A percentile compares a stretch with the other conserved stretches of the same genome.
Evolutionary conservation across 1,140 invertebrate species (phyloP).

Genomic region (Drosophila eugracilis): DNA sequence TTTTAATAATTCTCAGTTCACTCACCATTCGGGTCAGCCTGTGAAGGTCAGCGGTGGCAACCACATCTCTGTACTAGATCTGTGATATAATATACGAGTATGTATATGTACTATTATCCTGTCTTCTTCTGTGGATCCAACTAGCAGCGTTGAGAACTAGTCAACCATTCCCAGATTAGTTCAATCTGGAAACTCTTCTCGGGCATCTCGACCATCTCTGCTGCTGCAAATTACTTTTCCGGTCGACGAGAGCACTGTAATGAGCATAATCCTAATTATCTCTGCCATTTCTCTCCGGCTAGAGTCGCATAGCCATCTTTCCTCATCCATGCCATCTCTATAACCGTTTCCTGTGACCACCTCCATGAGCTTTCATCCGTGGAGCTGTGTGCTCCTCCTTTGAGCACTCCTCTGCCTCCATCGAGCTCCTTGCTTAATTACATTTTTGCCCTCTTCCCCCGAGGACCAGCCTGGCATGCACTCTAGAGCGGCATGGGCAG

Average conservation of each 20-base stretch:
- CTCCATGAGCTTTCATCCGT: not conserved
- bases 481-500: not conserved
- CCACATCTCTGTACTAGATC: too few relatives aligned
- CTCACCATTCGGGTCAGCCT: not conserved
- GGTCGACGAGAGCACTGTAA: conserved; percentile 34
- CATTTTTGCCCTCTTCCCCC: conserved; percentile 27
- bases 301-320: not conserved
- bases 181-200: not conserved
- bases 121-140: too few relatives aligned
- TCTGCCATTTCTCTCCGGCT: conserved; percentile 30
- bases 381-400: conserved; percentile 2
- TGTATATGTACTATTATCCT: too few relatives aligned
- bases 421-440: conserved; percentile 44
- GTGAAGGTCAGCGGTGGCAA: conserved; percentile 3
- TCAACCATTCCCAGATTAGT: not conserved
- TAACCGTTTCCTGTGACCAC: not conserved
- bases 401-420: conserved; percentile 2
- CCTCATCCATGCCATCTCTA: not conserved
- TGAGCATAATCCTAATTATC: conserved; percentile 59
- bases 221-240: conserved; percentile 56
- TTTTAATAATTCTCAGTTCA: conserved; percentile 25
- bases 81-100: too few relatives aligned
- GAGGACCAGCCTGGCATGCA: not conserved
- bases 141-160: too few relatives aligned
- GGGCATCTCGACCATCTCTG: not conserved